Conservation (phyloP, 64 coral and sea anemone species). For the Catalaphyllia jardinei region DNA sequence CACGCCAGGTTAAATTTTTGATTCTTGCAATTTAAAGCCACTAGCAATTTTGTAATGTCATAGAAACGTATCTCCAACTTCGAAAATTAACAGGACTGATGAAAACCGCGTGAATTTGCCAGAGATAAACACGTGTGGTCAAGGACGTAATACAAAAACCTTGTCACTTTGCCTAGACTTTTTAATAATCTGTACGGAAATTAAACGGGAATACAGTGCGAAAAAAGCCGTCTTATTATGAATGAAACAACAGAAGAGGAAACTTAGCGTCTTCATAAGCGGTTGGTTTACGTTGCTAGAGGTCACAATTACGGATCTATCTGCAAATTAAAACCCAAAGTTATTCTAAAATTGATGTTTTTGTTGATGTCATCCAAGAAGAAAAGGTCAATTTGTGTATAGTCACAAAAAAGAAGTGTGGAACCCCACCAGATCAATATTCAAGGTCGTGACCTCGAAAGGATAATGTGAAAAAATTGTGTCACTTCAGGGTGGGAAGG, state of each 20-base stretch:
- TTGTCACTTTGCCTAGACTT: slow-evolving; percentile 5
- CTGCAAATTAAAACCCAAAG: no score
- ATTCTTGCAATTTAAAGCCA: neutral
- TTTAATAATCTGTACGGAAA: slow-evolving; percentile 33
- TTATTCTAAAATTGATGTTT: no score
- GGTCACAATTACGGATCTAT: no score
- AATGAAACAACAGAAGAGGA: neutral
- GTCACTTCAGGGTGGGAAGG: no score
- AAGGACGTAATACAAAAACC: neutral
- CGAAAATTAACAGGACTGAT: neutral
- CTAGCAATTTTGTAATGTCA: neutral
- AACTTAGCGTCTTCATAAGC: neutral
- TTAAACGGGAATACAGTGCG: slow-evolving; percentile 10
- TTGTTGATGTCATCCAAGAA: no score
- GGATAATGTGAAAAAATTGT: no score
- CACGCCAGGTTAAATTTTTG: neutral
- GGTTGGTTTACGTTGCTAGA: neutral
- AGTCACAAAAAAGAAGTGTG: no score
- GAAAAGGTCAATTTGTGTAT: no score
- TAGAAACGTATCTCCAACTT: no score
- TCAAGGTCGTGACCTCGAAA: no score
- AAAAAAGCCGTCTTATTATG: neutral
- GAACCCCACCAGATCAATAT: no score
- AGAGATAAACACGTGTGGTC: neutral
- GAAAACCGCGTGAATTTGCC: neutral